These are phyloP conservation scores for Aphelinus atriplicis DNA, from an alignment of 1,140 invertebrate species.

Conservation along the genomic window DNA sequence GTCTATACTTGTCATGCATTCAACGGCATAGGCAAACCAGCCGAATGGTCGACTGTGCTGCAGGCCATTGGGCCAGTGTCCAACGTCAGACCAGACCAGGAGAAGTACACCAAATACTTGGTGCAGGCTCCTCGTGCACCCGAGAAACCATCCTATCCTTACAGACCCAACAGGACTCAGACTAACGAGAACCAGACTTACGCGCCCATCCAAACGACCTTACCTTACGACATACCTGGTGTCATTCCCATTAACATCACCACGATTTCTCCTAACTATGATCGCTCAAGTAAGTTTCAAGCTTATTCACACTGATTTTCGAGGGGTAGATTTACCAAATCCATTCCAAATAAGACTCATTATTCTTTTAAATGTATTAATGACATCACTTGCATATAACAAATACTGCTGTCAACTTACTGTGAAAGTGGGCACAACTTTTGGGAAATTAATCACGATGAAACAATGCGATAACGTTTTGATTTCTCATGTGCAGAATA, in stretches of 20 bases:
- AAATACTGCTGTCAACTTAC: no score
- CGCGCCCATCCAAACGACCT: constrained; percentile 45
- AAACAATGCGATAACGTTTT: no score
- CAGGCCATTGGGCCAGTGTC: constrained; percentile 74
- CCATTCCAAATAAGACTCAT: no score
- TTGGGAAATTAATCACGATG: no score
- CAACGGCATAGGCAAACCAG: constrained; percentile 81
- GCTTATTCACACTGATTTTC: no score
- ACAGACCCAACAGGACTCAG: constrained; percentile 58
- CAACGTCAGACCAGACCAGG: constrained; percentile 64
- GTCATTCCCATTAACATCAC: constrained; percentile 51
- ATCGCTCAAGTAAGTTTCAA: constrained; percentile 24
- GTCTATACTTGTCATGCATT: constrained; percentile 89
- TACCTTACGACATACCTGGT: constrained; percentile 43
- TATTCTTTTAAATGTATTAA: no score
- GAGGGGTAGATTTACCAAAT: no score
- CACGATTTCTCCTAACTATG: constrained; percentile 12
- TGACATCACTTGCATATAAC: no score
- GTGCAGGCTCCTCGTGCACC: constrained; percentile 61
- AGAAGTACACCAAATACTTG: constrained; percentile 68
- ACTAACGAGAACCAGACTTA: constrained; percentile 54
- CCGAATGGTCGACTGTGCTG: constrained; percentile 78
- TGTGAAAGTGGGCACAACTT: no score
- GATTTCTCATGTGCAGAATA: no score
- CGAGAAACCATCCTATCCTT: constrained; percentile 62